Evolutionary conservation across 2,797 vertebrate species (phyloP).

Genomic region (Micrastur ruficollis): DNA sequence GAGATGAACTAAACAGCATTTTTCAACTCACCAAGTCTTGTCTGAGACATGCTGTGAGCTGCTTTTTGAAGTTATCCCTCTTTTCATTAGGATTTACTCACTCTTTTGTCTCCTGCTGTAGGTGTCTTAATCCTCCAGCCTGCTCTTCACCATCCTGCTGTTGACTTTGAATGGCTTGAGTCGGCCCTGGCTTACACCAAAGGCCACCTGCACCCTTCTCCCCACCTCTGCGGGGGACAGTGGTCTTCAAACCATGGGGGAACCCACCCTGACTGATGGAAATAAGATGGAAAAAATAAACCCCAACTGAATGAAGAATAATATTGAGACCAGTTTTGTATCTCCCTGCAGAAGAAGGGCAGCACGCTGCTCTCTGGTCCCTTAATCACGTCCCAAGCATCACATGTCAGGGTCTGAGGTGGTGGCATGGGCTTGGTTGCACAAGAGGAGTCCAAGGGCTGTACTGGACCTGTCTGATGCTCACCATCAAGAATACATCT

Average conservation of each 20-base stretch:
- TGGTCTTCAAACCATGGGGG: not conserved
- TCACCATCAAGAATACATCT: not conserved
- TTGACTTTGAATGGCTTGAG: not conserved
- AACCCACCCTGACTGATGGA: not conserved
- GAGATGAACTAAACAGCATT: not conserved
- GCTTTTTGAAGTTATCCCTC: not conserved
- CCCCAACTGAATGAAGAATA: not conserved
- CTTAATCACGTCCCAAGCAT: too few species aligned
- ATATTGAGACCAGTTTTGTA: not conserved
- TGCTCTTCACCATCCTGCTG: not conserved
- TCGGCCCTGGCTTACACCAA: not conserved
- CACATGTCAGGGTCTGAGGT: not conserved
- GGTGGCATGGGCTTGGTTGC: not conserved
- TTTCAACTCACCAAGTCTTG: not conserved
- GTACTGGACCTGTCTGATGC: not conserved
- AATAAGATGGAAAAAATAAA: not conserved
- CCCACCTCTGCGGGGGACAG: not conserved
- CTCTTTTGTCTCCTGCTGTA: not conserved
- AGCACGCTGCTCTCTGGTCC: not conserved
- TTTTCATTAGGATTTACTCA: not conserved
- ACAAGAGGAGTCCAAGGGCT: not conserved
- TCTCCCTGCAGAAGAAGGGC: not conserved
- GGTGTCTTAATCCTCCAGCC: not conserved
- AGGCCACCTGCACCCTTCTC: not conserved
- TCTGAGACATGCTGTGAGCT: fast-evolving